These are phyloP conservation scores for Epinotia brunnichana DNA, from an alignment of 2,888 invertebrate species.

Conservation along the genomic window DNA sequence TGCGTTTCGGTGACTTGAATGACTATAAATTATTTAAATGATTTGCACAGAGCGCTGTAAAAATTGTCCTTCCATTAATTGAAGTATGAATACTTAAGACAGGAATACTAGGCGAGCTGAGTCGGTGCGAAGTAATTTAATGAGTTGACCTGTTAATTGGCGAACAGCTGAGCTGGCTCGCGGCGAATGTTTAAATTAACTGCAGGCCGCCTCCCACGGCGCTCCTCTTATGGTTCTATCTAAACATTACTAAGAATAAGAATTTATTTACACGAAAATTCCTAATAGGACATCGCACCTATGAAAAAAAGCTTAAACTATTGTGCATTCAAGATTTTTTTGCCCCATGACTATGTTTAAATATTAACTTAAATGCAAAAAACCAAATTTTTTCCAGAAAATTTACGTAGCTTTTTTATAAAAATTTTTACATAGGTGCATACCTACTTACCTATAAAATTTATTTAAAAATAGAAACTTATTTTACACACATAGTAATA, in stretches of 20 bases:
- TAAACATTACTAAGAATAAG: slow-evolving; percentile 20
- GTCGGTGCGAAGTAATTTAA: slow-evolving; percentile 64
- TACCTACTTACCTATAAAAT: too few species aligned
- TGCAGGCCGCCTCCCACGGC: slow-evolving; percentile 52
- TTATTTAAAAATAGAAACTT: too few species aligned
- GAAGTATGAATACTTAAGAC: slow-evolving; percentile 40
- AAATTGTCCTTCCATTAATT: slow-evolving; percentile 23
- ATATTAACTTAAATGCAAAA: too few species aligned
- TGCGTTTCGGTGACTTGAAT: too few species aligned
- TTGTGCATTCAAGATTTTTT: not conserved
- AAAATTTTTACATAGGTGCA: too few species aligned
- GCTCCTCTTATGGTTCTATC: slow-evolving; percentile 45
- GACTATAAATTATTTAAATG: slow-evolving; percentile 4
- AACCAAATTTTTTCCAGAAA: too few species aligned
- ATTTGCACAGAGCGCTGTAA: slow-evolving; percentile 47
- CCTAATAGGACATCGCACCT: not conserved
- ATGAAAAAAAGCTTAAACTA: not conserved
- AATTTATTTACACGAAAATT: not conserved
- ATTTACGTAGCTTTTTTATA: too few species aligned
- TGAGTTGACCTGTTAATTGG: slow-evolving; percentile 71
- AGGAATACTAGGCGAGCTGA: slow-evolving; percentile 49
- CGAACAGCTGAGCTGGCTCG: slow-evolving; percentile 66
- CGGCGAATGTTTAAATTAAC: slow-evolving; percentile 70
- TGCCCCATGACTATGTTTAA: too few species aligned
- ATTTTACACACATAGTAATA: too few species aligned